Evolutionary conservation across 23 tunicate genomes (phyloP).

Genomic region (Pegea sp.): DNA sequence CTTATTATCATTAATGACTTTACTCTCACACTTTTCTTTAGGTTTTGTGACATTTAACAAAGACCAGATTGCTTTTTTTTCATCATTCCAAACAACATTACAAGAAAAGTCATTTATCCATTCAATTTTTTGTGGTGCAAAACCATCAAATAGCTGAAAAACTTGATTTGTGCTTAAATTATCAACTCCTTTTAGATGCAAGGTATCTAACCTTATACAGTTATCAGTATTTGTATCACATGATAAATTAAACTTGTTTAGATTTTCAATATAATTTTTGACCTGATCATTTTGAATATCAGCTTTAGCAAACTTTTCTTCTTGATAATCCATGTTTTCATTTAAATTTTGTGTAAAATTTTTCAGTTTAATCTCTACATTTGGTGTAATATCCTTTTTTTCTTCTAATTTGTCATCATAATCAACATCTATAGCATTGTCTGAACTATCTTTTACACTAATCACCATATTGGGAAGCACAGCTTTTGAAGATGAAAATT

Average conservation of each 20-base stretch:
- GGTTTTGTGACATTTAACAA: constrained; percentile 19
- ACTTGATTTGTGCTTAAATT: constrained; percentile 52
- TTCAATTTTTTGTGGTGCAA: constrained; percentile 33
- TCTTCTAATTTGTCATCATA: neutral
- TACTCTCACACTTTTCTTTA: neutral
- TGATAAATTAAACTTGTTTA: neutral
- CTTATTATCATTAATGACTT: neutral
- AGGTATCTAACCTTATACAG: constrained; percentile 26
- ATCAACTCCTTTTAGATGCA: constrained; percentile 45
- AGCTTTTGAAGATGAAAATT: neutral
- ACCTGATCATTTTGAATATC: neutral
- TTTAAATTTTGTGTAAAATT: too few relatives aligned
- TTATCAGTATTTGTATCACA: constrained; percentile 8
- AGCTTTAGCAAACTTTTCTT: neutral
- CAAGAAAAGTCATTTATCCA: constrained; percentile 74
- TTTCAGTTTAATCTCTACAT: too few relatives aligned
- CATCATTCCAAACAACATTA: constrained; percentile 55
- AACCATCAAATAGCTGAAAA: constrained; percentile 14
- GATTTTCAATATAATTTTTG: neutral
- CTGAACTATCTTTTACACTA: neutral
- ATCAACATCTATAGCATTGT: neutral
- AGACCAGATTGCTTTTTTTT: constrained; percentile 5
- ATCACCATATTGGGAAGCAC: neutral
- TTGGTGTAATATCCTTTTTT: too few relatives aligned
- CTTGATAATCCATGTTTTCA: too few relatives aligned